Percentiles rank a stretch among this genome's conserved stretches.
Evolutionary conservation across 2,888 invertebrate genomes (phyloP).

Genomic region (Ethmia dodecea): DNA sequence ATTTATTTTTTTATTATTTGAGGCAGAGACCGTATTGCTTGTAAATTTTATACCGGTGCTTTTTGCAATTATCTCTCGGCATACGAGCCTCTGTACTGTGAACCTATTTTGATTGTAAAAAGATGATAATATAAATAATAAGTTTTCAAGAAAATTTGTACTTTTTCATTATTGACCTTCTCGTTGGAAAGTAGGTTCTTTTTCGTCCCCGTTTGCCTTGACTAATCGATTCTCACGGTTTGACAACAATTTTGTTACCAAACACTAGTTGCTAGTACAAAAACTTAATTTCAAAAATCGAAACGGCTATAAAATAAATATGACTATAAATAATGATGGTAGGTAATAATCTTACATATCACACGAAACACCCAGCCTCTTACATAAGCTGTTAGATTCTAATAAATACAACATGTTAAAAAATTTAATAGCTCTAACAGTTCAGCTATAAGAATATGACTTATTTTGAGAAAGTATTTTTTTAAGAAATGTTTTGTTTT

Average conservation of each 20-base stretch:
- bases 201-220: conserved; percentile 47
- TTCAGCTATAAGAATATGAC: no score
- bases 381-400: no score
- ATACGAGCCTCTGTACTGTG: conserved; percentile 10
- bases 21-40: conserved; percentile 18
- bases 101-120: conserved; percentile 22
- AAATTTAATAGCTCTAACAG: no score
- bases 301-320: background rate
- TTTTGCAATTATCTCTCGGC: conserved; percentile 6
- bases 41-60: no score
- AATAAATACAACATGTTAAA: no score
- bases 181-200: conserved; percentile 50
- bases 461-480: no score
- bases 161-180: conserved; percentile 48
- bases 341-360: no score
- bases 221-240: conserved; percentile 45
- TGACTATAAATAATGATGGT: no score
- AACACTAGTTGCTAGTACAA: no score
- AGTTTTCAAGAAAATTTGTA: conserved; percentile 41
- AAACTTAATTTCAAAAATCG: no score
- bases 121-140: conserved; percentile 40
- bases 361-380: no score
- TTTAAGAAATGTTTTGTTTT: no score
- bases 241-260: conserved; percentile 25
- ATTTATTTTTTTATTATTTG: conserved; percentile 26